These are phyloP conservation scores for Furcifer pardalis DNA, from an alignment of 2,797 vertebrate genomes.

Conservation along the genomic window DNA sequence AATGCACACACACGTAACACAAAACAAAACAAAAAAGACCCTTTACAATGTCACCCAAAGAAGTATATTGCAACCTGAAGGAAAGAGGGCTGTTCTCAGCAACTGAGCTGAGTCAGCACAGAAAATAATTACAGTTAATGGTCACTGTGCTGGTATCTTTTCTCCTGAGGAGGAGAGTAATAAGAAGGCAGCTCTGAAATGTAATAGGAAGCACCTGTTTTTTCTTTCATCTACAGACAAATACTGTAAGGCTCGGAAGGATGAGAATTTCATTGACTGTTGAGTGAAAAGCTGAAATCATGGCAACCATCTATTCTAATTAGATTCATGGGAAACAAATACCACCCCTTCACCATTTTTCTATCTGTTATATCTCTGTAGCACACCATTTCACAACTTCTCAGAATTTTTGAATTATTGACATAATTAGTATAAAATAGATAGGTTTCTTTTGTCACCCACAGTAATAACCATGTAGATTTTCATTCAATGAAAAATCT, in stretches of 20 bases:
- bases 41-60: conserved; percentile 27
- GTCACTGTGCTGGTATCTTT: not conserved
- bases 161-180: conserved; percentile 25
- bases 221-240: accelerated
- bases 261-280: not conserved
- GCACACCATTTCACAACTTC: not conserved
- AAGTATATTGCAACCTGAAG: conserved; percentile 36
- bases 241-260: not conserved
- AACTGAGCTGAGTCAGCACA: conserved; percentile 23
- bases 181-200: conserved; percentile 19
- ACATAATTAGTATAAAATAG: not conserved
- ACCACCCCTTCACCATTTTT: not conserved
- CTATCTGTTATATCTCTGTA: not conserved
- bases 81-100: conserved; percentile 15
- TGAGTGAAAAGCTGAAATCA: not conserved
- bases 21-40: not conserved
- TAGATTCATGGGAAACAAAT: not conserved
- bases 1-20: not conserved
- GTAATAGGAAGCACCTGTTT: not conserved
- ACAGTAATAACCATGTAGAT: not conserved
- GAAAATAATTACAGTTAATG: conserved; percentile 26
- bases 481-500: not conserved
- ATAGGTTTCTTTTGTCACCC: too few species aligned
- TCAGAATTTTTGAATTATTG: not conserved
- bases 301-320: not conserved